Conservation (phyloP, 2,797 vertebrate species). For the Cyprinella venusta region DNA sequence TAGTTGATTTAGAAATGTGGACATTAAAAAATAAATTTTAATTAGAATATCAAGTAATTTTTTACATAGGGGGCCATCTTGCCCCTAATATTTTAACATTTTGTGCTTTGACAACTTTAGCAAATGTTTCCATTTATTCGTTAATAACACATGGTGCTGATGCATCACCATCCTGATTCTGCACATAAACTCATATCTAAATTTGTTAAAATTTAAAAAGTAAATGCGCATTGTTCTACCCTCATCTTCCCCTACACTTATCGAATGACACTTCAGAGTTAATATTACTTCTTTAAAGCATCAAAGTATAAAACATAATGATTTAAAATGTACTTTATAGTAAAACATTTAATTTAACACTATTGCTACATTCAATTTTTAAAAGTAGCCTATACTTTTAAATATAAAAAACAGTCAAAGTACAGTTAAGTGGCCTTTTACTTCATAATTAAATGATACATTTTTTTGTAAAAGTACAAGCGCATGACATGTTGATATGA, state of each 20-base stretch:
- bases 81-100: no score
- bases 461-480: background rate
- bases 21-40: no score
- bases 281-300: background rate
- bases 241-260: no score
- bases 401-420: background rate
- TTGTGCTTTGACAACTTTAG: no score
- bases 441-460: background rate
- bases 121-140: no score
- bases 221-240: background rate
- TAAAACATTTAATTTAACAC: background rate
- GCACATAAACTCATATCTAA: background rate
- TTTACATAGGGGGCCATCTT: no score
- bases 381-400: background rate
- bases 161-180: background rate
- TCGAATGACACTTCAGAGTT: background rate
- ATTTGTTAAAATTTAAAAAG: background rate
- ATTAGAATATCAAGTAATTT: no score
- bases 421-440: background rate
- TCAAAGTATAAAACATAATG: background rate
- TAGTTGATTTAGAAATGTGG: no score
- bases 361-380: background rate
- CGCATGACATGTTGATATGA: background rate
- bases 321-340: background rate
- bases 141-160: no score